A percentile compares a stretch with the other conserved stretches of the same genome.
Evolutionary conservation across 2,888 invertebrate genomes (phyloP).

Genomic region (Tridacna crocea): DNA sequence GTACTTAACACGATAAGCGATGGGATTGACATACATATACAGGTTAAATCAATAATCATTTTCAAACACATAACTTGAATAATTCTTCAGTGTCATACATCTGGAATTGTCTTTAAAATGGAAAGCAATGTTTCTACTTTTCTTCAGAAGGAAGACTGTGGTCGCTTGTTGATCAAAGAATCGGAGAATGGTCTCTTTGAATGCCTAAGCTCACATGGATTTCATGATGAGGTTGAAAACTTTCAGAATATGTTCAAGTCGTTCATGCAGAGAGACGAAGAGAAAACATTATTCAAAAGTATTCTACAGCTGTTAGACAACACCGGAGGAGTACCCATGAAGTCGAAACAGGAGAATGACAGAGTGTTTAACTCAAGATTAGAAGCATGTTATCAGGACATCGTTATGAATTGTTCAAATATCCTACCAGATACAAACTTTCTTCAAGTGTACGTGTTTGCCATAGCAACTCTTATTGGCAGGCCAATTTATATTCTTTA

Average conservation of each 20-base stretch:
- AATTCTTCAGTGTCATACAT: too few species aligned
- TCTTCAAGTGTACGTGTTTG: slow-evolving; percentile 17
- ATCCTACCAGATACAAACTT: slow-evolving; percentile 4
- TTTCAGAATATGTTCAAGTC: background rate
- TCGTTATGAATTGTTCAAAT: background rate
- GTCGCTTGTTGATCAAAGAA: background rate
- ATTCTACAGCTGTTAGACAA: slow-evolving; percentile 15
- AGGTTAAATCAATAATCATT: too few species aligned
- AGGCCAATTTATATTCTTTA: slow-evolving; percentile 6
- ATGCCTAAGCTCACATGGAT: background rate
- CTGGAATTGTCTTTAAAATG: background rate
- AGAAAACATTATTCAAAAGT: slow-evolving; percentile 6
- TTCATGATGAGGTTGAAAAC: background rate
- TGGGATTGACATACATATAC: too few species aligned
- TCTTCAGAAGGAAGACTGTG: background rate
- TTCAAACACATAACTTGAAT: too few species aligned
- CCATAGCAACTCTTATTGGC: slow-evolving; percentile 10
- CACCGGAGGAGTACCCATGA: slow-evolving; percentile 6
- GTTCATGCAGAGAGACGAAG: slow-evolving; percentile 2
- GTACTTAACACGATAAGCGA: too few species aligned
- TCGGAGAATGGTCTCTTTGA: background rate
- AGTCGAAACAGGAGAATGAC: background rate
- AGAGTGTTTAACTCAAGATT: background rate
- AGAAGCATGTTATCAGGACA: slow-evolving; percentile 1
- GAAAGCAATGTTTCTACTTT: background rate